A percentile compares a stretch with the other conserved stretches of the same genome.
phyloP scores from a whole-genome alignment of 2,888 invertebrate species.

The Hipparchia sbordonii region DNA sequence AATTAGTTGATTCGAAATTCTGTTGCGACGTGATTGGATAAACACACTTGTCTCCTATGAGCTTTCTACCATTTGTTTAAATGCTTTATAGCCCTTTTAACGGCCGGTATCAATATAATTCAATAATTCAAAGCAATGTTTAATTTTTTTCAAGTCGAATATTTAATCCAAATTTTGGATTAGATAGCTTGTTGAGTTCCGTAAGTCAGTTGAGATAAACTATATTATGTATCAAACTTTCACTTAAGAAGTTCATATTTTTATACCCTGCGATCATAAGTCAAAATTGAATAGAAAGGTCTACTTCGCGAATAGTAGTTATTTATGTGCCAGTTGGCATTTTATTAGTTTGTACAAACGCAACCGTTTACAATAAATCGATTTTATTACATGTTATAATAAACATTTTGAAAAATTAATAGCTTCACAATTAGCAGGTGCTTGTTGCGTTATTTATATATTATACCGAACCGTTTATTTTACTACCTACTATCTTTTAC shows the following conservation, averaged over 20 bases:
- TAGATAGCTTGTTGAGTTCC: no score
- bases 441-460: slow-evolving; percentile 28
- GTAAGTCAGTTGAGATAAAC: no score
- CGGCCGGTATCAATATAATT: no score
- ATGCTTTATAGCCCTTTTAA: no score
- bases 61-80: no score
- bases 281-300: background rate
- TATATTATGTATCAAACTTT: background rate
- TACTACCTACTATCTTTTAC: background rate
- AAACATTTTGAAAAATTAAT: slow-evolving; percentile 33
- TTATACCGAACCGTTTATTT: slow-evolving; percentile 9
- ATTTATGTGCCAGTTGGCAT: slow-evolving; percentile 30
- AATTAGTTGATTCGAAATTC: no score
- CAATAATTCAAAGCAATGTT: no score
- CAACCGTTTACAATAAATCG: slow-evolving; percentile 31
- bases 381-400: slow-evolving; percentile 35
- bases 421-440: slow-evolving; percentile 36
- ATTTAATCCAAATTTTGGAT: no score
- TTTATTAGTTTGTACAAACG: slow-evolving; percentile 24
- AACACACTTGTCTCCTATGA: no score
- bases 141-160: no score
- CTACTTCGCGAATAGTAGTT: slow-evolving; percentile 16
- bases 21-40: no score
- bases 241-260: background rate
- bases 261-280: background rate